Conservation (phyloP, 1,140 invertebrate genomes). For the Drosophila nannoptera region DNA sequence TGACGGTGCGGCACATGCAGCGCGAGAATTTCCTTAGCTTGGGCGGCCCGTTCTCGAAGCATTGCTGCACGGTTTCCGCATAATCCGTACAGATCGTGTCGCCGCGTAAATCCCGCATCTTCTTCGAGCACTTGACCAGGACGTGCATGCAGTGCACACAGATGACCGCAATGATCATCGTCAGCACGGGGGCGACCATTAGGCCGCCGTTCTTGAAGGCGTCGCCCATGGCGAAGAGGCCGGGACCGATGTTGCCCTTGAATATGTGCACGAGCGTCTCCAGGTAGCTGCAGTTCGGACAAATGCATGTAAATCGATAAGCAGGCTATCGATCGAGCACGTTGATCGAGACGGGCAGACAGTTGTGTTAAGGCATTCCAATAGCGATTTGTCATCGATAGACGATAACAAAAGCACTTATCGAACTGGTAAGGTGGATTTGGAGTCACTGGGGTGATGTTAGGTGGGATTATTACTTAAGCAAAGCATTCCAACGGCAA, state of each 20-base stretch:
- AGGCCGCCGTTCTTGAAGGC: constrained; percentile 87
- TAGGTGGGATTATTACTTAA: background rate
- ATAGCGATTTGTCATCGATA: background rate
- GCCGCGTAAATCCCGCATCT: constrained; percentile 82
- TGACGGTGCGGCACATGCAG: constrained; percentile 84
- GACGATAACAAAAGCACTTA: background rate
- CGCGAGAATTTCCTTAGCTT: constrained; percentile 82
- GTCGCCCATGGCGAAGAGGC: constrained; percentile 88
- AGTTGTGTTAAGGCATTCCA: background rate
- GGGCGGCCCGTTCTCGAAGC: constrained; percentile 86
- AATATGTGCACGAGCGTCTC: constrained; percentile 88
- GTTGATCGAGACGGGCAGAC: background rate
- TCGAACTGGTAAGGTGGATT: background rate
- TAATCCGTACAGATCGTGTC: constrained; percentile 83
- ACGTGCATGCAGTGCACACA: constrained; percentile 87
- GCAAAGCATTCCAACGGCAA: background rate
- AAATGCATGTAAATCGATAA: constrained; percentile 7
- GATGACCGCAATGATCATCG: constrained; percentile 84
- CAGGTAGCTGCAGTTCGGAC: constrained; percentile 81
- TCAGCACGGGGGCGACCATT: constrained; percentile 83
- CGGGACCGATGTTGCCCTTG: constrained; percentile 88
- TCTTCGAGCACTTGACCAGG: constrained; percentile 85
- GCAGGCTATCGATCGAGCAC: background rate
- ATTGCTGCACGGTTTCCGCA: constrained; percentile 87
- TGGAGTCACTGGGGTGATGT: background rate